phyloP scores from a whole-genome alignment of 2,888 invertebrate species.

The Diachrysia chrysitis region DNA sequence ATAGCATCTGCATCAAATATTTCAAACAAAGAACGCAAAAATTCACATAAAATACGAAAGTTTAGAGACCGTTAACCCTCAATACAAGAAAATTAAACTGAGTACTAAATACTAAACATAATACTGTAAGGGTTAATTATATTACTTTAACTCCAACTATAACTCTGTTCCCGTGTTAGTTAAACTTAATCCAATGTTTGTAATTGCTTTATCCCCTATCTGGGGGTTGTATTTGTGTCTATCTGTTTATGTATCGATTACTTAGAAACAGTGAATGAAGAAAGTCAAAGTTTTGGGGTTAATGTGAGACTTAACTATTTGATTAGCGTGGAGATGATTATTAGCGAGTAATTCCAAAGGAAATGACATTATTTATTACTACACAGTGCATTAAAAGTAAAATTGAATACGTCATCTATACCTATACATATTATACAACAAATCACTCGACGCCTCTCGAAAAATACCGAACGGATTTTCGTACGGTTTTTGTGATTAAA shows the following conservation, averaged over 20 bases:
- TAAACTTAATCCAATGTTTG: constrained; percentile 56
- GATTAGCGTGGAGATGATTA: background rate
- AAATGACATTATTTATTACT: background rate
- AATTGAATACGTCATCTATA: too few relatives aligned
- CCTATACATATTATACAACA: too few relatives aligned
- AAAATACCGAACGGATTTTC: too few relatives aligned
- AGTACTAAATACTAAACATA: constrained; percentile 3
- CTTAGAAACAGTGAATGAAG: constrained; percentile 1
- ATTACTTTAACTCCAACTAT: constrained; percentile 53
- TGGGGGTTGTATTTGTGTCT: constrained; percentile 26
- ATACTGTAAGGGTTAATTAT: constrained; percentile 58
- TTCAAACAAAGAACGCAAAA: constrained; percentile 10
- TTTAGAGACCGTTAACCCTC: constrained; percentile 13
- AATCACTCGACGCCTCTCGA: too few relatives aligned
- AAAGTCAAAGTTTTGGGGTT: background rate
- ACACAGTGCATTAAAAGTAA: background rate
- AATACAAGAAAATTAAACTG: constrained; percentile 31
- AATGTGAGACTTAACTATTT: background rate
- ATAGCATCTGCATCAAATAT: background rate
- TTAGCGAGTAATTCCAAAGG: background rate
- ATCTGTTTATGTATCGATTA: constrained; percentile 33
- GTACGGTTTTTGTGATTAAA: too few relatives aligned
- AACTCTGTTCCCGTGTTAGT: constrained; percentile 53
- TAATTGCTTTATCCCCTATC: constrained; percentile 54
- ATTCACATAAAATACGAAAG: constrained; percentile 6